Percentiles rank a stretch among this genome's conserved stretches.
Conservation (phyloP, 2,888 invertebrate species). For the Hypolimnas misippus region DNA sequence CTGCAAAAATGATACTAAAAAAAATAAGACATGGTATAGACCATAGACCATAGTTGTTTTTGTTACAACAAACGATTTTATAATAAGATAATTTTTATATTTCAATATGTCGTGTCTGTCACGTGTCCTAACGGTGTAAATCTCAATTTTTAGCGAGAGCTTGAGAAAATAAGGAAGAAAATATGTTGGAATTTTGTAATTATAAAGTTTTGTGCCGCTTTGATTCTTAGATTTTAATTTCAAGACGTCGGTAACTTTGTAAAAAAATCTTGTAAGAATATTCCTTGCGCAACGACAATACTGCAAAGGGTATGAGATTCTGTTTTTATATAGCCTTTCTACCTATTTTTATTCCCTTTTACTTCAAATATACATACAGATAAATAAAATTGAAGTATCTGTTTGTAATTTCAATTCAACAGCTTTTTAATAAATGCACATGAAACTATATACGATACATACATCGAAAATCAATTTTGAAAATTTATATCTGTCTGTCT, state of each 20-base stretch:
- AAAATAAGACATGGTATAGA: too few species aligned
- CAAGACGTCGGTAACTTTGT: conserved; percentile 23
- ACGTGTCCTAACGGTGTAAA: background rate
- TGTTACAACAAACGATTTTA: too few species aligned
- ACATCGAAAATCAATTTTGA: too few species aligned
- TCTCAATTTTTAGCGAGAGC: background rate
- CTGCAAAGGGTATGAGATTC: background rate
- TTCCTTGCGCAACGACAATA: background rate
- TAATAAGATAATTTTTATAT: too few species aligned
- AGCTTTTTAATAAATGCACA: too few species aligned
- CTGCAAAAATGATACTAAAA: background rate
- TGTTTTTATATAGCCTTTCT: background rate
- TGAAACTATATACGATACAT: too few species aligned
- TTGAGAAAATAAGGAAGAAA: conserved; percentile 17
- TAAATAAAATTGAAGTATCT: too few species aligned
- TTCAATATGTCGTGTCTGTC: background rate
- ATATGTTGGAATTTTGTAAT: conserved; percentile 37
- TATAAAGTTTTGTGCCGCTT: conserved; percentile 37
- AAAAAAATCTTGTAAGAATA: conserved; percentile 5
- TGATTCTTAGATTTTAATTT: conserved; percentile 28
- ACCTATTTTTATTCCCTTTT: background rate
- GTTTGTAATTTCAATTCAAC: too few species aligned
- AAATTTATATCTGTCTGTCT: too few species aligned
- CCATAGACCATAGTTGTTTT: too few species aligned
- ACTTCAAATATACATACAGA: too few species aligned